Percentiles rank a stretch among this genome's conserved stretches.
Evolutionary conservation across 2,797 vertebrate species (phyloP).

Genomic region (Molossus alvarezi): DNA sequence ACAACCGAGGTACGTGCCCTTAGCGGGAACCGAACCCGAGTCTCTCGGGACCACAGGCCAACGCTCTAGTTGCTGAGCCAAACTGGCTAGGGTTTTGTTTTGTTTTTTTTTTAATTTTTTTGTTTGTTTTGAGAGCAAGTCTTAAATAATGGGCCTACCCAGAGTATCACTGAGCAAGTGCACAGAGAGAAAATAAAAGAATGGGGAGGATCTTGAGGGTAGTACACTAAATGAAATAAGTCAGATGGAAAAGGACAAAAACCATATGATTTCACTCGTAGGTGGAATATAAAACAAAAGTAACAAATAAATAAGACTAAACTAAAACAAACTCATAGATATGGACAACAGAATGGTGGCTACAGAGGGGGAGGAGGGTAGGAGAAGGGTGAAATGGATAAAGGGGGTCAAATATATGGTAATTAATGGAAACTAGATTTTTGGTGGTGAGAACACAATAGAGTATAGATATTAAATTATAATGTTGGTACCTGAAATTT

Average conservation of each 20-base stretch:
- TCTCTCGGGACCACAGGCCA: too few species aligned
- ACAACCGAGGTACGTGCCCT: too few species aligned
- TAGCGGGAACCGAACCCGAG: too few species aligned
- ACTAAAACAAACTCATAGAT: background rate
- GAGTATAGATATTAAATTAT: background rate
- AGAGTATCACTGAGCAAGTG: background rate
- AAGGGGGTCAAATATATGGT: background rate
- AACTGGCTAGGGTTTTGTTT: too few species aligned
- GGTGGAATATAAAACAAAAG: background rate
- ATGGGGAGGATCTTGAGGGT: background rate
- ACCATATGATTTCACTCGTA: background rate
- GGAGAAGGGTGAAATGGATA: background rate
- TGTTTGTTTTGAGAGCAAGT: background rate
- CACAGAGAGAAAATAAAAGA: background rate
- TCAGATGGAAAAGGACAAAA: background rate
- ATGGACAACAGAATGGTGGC: background rate
- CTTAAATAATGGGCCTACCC: background rate
- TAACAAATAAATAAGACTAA: background rate
- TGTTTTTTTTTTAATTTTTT: too few species aligned
- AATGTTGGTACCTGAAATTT: background rate
- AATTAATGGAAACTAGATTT: background rate
- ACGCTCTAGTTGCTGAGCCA: too few species aligned
- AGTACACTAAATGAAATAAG: background rate
- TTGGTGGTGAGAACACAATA: background rate
- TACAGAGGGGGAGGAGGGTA: background rate